A percentile compares a stretch with the other conserved stretches of the same genome.
Conservation (phyloP, 2,888 invertebrate species). For the Unio pictorum region DNA sequence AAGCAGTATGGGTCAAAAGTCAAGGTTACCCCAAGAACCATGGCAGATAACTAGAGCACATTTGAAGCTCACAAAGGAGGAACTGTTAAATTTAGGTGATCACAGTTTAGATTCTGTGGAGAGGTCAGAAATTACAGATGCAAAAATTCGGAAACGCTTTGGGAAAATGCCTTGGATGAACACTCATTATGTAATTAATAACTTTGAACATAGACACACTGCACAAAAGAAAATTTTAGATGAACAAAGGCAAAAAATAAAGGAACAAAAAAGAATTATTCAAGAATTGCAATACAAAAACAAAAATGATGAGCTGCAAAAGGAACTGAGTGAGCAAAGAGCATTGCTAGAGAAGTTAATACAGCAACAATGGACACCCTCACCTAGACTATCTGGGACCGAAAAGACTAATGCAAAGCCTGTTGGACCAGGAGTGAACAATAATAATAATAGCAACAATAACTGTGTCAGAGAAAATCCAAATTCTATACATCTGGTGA, state of each 20-base stretch:
- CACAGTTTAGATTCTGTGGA: constrained; percentile 24
- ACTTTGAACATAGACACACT: constrained; percentile 62
- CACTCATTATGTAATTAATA: constrained; percentile 49
- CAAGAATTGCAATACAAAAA: constrained; percentile 59
- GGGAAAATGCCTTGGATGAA: constrained; percentile 64
- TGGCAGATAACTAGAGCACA: constrained; percentile 63
- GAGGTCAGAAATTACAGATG: constrained; percentile 38
- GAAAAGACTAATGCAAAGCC: too few relatives aligned
- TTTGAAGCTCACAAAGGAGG: constrained; percentile 50
- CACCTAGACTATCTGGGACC: neutral
- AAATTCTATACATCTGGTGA: too few relatives aligned
- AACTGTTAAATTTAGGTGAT: constrained; percentile 46
- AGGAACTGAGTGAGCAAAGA: constrained; percentile 40
- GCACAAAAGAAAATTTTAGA: constrained; percentile 67
- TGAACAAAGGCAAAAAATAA: constrained; percentile 64
- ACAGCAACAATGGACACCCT: constrained; percentile 23
- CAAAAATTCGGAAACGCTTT: constrained; percentile 51
- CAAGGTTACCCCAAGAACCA: constrained; percentile 51
- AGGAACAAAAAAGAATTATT: constrained; percentile 62
- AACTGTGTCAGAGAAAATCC: too few relatives aligned
- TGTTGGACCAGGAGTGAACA: too few relatives aligned
- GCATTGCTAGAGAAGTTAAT: constrained; percentile 44
- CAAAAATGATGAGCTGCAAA: constrained; percentile 28
- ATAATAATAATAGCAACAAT: too few relatives aligned
- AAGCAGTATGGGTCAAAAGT: constrained; percentile 13